Evolutionary conservation across 2,113 vertebrate genomes (phyloP).

Genomic region (Smithornis capensis): DNA sequence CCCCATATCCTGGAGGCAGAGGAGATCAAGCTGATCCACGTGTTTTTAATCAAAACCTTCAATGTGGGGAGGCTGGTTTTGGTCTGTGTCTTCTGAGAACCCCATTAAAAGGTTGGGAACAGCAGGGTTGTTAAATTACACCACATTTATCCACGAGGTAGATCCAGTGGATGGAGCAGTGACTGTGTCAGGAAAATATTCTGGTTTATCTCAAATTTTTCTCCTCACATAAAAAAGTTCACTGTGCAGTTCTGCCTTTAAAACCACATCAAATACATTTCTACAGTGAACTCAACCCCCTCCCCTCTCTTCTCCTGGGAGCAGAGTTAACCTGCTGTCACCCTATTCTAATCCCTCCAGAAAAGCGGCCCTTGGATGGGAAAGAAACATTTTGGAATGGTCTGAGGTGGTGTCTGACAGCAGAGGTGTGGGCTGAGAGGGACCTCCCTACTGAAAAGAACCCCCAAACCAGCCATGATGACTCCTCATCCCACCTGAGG

Average conservation of each 20-base stretch:
- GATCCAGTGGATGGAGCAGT: neutral
- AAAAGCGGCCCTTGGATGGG: neutral
- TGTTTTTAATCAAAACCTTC: conserved; percentile 32
- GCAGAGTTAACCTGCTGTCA: neutral
- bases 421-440: neutral
- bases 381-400: neutral
- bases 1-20: neutral
- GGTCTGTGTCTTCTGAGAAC: neutral
- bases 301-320: neutral
- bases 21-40: neutral
- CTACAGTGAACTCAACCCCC: neutral
- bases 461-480: neutral
- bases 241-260: neutral
- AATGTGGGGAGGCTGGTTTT: neutral
- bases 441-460: neutral
- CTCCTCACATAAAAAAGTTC: neutral
- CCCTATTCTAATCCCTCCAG: neutral
- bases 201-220: neutral
- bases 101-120: conserved; percentile 18
- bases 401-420: neutral
- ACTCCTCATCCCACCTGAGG: neutral
- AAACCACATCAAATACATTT: neutral
- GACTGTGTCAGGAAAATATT: neutral
- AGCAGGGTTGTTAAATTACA: conserved; percentile 14
- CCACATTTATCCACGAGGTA: neutral